Percentiles rank a stretch among this genome's conserved stretches.
phyloP scores from a whole-genome alignment of 37 sponge, comb jelly and placozoan genomes.

The Ianthella basta region DNA sequence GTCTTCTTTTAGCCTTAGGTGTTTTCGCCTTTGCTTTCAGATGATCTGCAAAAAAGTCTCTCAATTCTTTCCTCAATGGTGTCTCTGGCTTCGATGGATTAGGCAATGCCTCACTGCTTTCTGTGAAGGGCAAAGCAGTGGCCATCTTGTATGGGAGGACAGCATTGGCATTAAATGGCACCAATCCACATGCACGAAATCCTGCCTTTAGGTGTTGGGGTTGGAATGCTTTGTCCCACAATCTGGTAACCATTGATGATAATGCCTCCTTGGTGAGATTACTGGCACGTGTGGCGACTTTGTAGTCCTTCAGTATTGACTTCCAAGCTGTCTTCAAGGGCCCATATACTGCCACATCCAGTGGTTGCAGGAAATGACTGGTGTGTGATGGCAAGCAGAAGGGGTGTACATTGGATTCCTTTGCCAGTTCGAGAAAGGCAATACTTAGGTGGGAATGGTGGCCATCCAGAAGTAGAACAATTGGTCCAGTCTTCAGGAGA shows the following conservation, averaged over 20 bases:
- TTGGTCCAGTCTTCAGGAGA: slow-evolving; percentile 10
- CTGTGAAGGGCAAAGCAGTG: background rate
- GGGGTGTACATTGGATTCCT: slow-evolving; percentile 30
- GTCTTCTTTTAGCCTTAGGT: background rate
- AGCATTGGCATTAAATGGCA: slow-evolving; percentile 32
- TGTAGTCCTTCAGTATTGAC: slow-evolving; percentile 41
- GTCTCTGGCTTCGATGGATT: background rate
- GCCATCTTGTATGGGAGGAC: slow-evolving; percentile 28
- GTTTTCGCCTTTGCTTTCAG: background rate
- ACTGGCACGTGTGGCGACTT: slow-evolving; percentile 36
- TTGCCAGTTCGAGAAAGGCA: slow-evolving; percentile 30
- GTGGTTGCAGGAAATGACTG: slow-evolving; percentile 50
- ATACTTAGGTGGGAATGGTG: slow-evolving; percentile 55
- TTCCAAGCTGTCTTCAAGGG: slow-evolving; percentile 58
- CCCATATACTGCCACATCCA: slow-evolving; percentile 61
- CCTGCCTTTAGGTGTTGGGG: slow-evolving; percentile 35
- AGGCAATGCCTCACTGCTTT: too few relatives aligned
- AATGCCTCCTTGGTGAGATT: slow-evolving; percentile 50
- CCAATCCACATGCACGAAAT: slow-evolving; percentile 44
- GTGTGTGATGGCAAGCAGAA: slow-evolving; percentile 66
- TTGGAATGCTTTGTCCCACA: slow-evolving; percentile 25
- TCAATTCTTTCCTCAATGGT: slow-evolving; percentile 6
- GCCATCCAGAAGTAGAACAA: slow-evolving; percentile 69
- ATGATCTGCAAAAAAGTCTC: slow-evolving; percentile 7
- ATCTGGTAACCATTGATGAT: slow-evolving; percentile 21